A percentile compares a stretch with the other conserved stretches of the same genome.
Evolutionary conservation across 2,113 vertebrate species (phyloP).

Genomic region (Crotophaga sulcirostris): DNA sequence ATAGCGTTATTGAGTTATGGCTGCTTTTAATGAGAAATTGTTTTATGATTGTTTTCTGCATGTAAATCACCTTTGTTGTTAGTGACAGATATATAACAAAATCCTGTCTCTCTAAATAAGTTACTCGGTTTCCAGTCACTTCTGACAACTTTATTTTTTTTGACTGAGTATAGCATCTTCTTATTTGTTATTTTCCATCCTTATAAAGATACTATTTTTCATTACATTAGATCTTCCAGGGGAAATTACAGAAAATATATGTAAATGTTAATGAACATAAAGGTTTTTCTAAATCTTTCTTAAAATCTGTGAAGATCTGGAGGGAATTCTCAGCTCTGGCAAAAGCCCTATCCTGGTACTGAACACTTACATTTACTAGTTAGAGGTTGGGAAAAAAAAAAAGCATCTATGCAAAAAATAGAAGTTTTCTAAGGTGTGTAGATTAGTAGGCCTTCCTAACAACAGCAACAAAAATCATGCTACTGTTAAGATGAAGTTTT

Average conservation of each 20-base stretch:
- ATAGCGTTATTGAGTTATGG: not conserved
- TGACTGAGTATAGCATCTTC: not conserved
- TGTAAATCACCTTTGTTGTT: not conserved
- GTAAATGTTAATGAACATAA: not conserved
- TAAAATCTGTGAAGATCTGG: not conserved
- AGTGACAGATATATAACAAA: not conserved
- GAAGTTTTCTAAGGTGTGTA: not conserved
- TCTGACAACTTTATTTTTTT: not conserved
- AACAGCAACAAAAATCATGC: not conserved
- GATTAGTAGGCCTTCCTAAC: not conserved
- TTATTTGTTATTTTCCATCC: not conserved
- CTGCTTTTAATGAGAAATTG: not conserved
- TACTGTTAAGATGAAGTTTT: not conserved
- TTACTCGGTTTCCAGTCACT: not conserved
- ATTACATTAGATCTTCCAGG: not conserved
- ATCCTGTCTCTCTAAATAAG: not conserved
- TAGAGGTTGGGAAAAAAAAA: fast-evolving
- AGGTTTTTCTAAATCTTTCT: not conserved
- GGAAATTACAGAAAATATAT: not conserved
- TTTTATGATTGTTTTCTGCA: not conserved
- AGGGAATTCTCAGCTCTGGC: not conserved
- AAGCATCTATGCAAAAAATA: not conserved
- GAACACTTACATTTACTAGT: not conserved
- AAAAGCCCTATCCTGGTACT: not conserved
- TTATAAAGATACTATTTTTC: not conserved